A percentile compares a stretch with the other conserved stretches of the same genome.
These are phyloP conservation scores for Eueremaeus valkanovi DNA, from an alignment of 2,888 invertebrate genomes.

Conservation along the genomic window DNA sequence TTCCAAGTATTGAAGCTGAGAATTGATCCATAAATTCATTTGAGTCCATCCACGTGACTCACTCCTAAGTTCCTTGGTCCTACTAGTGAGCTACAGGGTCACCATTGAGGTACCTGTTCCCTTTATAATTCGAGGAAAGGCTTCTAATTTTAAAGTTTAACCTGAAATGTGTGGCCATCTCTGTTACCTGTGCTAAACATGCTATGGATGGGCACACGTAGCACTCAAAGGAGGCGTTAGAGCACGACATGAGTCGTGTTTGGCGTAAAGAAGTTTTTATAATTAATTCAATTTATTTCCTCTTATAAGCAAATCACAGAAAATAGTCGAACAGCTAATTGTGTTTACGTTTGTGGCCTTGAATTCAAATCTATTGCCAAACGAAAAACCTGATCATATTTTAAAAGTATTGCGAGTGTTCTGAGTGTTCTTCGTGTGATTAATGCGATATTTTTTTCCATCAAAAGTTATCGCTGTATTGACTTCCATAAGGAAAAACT, in stretches of 20 bases:
- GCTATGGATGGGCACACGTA: not conserved
- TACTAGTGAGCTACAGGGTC: too few relatives aligned
- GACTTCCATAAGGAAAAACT: constrained; percentile 20
- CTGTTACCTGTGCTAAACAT: too few relatives aligned
- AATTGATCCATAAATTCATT: too few relatives aligned
- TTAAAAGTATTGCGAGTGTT: constrained; percentile 2
- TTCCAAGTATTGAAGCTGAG: too few relatives aligned
- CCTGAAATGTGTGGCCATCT: too few relatives aligned
- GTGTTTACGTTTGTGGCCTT: constrained; percentile 28
- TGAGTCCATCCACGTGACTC: too few relatives aligned
- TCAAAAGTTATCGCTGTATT: constrained; percentile 1
- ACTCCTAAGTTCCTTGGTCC: too few relatives aligned
- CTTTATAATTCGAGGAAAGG: too few relatives aligned
- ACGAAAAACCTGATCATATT: constrained; percentile 19
- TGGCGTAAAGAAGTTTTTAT: not conserved
- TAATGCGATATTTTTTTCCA: not conserved
- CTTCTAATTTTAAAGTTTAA: too few relatives aligned
- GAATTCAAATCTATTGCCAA: constrained; percentile 20
- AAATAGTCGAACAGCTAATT: not conserved
- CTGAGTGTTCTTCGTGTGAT: not conserved
- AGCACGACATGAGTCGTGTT: not conserved
- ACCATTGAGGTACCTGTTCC: too few relatives aligned
- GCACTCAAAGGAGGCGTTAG: not conserved
- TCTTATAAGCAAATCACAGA: constrained; percentile 5
- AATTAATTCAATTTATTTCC: constrained; percentile 26